Evolutionary conservation across 1,140 invertebrate genomes (phyloP).

Genomic region (Nasonia giraulti): DNA sequence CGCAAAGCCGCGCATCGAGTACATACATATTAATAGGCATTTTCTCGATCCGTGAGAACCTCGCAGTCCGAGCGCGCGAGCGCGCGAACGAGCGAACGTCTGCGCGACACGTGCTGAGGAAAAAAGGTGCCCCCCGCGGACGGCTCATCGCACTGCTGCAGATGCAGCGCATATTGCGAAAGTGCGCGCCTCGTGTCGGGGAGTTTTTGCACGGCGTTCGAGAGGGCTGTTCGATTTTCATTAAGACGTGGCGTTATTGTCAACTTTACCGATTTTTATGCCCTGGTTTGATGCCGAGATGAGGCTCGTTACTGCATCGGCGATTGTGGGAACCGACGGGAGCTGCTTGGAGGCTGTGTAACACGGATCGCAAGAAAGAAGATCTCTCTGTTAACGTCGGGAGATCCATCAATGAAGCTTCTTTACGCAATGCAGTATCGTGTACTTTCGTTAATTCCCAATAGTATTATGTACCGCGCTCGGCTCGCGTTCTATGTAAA

Average conservation of each 20-base stretch:
- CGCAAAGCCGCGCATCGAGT: background rate
- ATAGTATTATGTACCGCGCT: background rate
- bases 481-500: background rate
- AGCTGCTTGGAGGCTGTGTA: too few species aligned
- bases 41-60: constrained; percentile 43
- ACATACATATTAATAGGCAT: constrained; percentile 28
- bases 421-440: too few species aligned
- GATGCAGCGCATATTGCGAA: background rate
- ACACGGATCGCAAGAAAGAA: too few species aligned
- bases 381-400: too few species aligned
- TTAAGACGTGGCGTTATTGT: too few species aligned
- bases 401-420: too few species aligned
- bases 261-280: too few species aligned
- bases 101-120: constrained; percentile 38
- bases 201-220: background rate
- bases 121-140: background rate
- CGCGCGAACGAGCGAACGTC: background rate
- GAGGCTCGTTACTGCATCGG: too few species aligned
- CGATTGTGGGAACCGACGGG: too few species aligned
- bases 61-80: constrained; percentile 6
- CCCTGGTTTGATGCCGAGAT: too few species aligned
- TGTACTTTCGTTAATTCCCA: background rate
- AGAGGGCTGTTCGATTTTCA: too few species aligned
- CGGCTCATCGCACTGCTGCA: background rate
- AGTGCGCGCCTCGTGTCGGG: background rate